Percentiles rank a stretch among this genome's conserved stretches.
Conservation (phyloP, 2,888 invertebrate species). For the Uloborus plumipes region DNA sequence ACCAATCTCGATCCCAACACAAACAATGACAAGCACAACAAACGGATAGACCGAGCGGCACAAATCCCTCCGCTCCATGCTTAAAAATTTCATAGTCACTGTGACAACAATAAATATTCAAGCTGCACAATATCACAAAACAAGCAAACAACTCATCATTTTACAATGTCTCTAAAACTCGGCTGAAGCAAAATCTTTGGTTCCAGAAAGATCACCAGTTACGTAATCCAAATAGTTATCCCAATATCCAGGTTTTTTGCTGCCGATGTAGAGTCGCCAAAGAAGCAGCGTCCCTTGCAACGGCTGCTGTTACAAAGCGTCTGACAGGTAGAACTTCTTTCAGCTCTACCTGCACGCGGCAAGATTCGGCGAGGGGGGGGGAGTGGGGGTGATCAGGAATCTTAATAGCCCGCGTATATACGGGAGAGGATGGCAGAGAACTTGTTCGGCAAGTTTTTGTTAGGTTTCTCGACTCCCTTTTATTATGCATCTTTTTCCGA, state of each 20-base stretch:
- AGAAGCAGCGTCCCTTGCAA: too few relatives aligned
- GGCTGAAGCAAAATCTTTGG: neutral
- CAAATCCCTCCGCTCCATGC: conserved; percentile 37
- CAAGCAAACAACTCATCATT: neutral
- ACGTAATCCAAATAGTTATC: conserved; percentile 33
- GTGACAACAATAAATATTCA: too few relatives aligned
- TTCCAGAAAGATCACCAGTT: neutral
- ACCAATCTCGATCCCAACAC: conserved; percentile 33
- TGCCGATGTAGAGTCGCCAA: neutral
- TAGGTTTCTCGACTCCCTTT: conserved; percentile 25
- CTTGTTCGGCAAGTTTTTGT: conserved; percentile 53
- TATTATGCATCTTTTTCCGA: neutral
- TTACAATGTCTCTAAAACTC: conserved; percentile 5
- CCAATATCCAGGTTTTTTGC: neutral
- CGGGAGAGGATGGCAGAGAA: conserved; percentile 18
- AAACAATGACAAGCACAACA: conserved; percentile 14
- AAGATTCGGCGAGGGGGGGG: neutral
- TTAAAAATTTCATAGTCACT: neutral
- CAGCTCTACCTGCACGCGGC: neutral
- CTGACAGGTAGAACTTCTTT: conserved; percentile 7
- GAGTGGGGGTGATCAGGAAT: neutral
- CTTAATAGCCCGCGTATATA: conserved; percentile 1
- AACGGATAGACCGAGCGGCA: neutral
- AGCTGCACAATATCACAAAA: neutral
- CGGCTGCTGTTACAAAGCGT: neutral